phyloP scores from a whole-genome alignment of 1,140 invertebrate genomes.

The Drosophila pseudoobscura region DNA sequence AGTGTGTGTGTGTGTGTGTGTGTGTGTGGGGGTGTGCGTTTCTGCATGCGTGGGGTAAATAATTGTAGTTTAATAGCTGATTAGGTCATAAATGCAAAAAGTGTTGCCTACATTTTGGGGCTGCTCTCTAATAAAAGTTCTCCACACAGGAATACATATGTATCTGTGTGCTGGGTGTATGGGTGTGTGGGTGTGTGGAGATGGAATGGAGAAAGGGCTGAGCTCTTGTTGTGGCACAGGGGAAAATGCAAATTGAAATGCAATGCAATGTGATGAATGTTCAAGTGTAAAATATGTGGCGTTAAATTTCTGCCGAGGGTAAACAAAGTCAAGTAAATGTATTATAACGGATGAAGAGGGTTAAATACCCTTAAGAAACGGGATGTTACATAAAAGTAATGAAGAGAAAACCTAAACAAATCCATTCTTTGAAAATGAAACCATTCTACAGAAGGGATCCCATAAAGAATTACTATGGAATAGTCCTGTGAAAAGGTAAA shows the following conservation, averaged over 20 bases:
- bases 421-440: too few relatives aligned
- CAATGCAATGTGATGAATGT: constrained; percentile 72
- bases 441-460: too few relatives aligned
- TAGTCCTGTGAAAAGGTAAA: too few relatives aligned
- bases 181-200: not conserved
- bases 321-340: constrained; percentile 38
- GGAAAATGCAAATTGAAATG: constrained; percentile 69
- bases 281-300: constrained; percentile 70
- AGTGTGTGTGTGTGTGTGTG: not conserved
- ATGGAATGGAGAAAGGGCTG: not conserved
- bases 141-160: not conserved
- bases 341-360: not conserved
- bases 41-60: constrained; percentile 29
- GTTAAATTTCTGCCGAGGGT: constrained; percentile 61
- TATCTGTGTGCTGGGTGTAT: constrained; percentile 17
- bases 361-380: not conserved
- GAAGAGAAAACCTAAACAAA: too few relatives aligned
- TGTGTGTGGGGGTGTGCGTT: not conserved
- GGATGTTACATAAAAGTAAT: too few relatives aligned
- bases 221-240: constrained; percentile 27
- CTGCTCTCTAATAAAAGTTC: constrained; percentile 32
- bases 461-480: too few relatives aligned
- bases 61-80: constrained; percentile 74
- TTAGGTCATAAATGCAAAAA: constrained; percentile 61
- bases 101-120: constrained; percentile 52